Percentiles rank a stretch among this genome's conserved stretches.
Evolutionary conservation across 2,888 invertebrate genomes (phyloP).

Genomic region (Trileptium ribeirensis): DNA sequence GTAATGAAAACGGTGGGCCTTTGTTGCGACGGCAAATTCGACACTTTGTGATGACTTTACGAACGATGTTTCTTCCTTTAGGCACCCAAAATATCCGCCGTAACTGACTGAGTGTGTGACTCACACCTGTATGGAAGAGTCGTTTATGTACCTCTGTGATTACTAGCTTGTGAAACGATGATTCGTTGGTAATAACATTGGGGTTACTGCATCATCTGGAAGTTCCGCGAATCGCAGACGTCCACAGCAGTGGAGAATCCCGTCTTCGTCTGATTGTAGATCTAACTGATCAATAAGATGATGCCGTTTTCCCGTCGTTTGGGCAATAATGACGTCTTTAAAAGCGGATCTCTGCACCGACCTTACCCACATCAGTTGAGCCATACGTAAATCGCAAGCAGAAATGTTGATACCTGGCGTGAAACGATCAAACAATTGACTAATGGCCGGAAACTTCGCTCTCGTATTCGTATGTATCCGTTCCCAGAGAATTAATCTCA

Average conservation of each 20-base stretch:
- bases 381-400: too few species aligned
- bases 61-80: not conserved
- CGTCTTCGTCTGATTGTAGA: not conserved
- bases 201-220: not conserved
- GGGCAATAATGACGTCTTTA: too few species aligned
- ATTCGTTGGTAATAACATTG: not conserved
- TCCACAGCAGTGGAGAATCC: not conserved
- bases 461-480: too few species aligned
- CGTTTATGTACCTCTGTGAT: not conserved
- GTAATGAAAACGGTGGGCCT: not conserved
- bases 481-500: too few species aligned
- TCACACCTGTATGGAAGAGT: not conserved
- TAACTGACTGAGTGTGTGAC: not conserved
- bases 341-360: too few species aligned
- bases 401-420: too few species aligned
- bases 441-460: too few species aligned
- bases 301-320: too few species aligned
- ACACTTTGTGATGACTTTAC: not conserved
- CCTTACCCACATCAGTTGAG: too few species aligned
- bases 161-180: not conserved
- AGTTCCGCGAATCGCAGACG: not conserved
- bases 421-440: too few species aligned
- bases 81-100: conserved; percentile 9
- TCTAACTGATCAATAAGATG: not conserved
- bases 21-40: not conserved